A percentile compares a stretch with the other conserved stretches of the same genome.
phyloP scores from a whole-genome alignment of 2,113 vertebrate species.

The Octodon degus region DNA sequence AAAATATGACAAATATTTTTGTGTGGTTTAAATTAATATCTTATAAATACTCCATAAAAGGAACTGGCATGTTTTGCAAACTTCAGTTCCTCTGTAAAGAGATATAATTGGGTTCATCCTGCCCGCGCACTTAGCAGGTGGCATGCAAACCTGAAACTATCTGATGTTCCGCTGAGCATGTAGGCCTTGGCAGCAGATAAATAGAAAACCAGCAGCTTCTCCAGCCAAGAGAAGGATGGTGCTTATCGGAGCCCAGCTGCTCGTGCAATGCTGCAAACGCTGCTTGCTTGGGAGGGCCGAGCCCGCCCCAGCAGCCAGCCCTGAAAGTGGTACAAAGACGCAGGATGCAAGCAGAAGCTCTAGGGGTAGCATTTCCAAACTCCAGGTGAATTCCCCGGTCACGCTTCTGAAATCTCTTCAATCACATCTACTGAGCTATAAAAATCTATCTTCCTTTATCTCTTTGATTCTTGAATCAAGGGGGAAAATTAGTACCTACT shows the following conservation, averaged over 20 bases:
- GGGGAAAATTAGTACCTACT: neutral
- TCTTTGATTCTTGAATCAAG: conserved; percentile 38
- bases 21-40: neutral
- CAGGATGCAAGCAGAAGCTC: neutral
- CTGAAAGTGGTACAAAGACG: neutral
- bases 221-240: neutral
- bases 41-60: conserved; percentile 24
- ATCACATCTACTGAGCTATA: neutral
- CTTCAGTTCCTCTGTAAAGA: neutral
- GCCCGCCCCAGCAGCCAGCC: neutral
- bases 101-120: neutral
- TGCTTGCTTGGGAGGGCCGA: neutral
- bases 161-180: neutral
- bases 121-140: neutral
- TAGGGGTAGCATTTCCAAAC: neutral
- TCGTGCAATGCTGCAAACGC: neutral
- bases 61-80: neutral
- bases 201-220: neutral
- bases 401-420: neutral
- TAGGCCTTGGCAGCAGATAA: neutral
- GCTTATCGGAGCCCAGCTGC: neutral
- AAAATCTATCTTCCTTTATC: neutral
- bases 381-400: neutral
- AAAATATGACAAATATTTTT: neutral
- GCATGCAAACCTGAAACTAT: neutral